These are phyloP conservation scores for Bemisia tabaci DNA, from an alignment of 1,140 invertebrate species.

Conservation along the genomic window DNA sequence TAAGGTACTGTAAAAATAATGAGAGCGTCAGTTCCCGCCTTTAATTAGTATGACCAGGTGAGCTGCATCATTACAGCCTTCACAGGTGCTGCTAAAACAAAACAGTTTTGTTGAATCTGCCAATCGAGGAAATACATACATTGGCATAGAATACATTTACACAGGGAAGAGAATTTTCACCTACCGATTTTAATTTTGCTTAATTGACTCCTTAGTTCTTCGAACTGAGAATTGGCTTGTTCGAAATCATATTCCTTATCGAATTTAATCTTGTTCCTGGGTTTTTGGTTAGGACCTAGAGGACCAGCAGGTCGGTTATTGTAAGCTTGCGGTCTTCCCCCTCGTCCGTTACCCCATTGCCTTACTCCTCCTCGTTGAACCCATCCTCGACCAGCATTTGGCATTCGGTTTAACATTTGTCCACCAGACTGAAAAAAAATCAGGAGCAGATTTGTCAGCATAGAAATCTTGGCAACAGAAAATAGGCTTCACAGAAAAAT, in stretches of 20 bases:
- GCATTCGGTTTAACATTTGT: neutral
- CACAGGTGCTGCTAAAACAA: too few species aligned
- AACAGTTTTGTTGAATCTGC: too few species aligned
- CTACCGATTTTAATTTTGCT: constrained; percentile 64
- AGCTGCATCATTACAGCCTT: too few species aligned
- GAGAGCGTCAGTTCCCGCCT: too few species aligned
- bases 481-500: too few species aligned
- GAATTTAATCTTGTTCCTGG: constrained; percentile 71
- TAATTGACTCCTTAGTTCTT: constrained; percentile 74
- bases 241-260: constrained; percentile 97
- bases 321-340: constrained; percentile 18
- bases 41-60: too few species aligned
- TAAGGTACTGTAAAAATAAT: too few species aligned
- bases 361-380: constrained; percentile 10
- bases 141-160: too few species aligned
- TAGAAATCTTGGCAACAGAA: neutral
- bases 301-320: constrained; percentile 26
- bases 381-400: constrained; percentile 12
- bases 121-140: too few species aligned
- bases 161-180: constrained; percentile 5
- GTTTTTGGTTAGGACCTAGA: constrained; percentile 21
- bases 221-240: constrained; percentile 90
- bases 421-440: neutral
- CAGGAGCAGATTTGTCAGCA: neutral
- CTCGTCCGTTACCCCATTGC: constrained; percentile 25